Percentiles rank a stretch among this genome's conserved stretches.
Evolutionary conservation across 2,888 invertebrate species (phyloP).

Genomic region (Allolobophora icterica): DNA sequence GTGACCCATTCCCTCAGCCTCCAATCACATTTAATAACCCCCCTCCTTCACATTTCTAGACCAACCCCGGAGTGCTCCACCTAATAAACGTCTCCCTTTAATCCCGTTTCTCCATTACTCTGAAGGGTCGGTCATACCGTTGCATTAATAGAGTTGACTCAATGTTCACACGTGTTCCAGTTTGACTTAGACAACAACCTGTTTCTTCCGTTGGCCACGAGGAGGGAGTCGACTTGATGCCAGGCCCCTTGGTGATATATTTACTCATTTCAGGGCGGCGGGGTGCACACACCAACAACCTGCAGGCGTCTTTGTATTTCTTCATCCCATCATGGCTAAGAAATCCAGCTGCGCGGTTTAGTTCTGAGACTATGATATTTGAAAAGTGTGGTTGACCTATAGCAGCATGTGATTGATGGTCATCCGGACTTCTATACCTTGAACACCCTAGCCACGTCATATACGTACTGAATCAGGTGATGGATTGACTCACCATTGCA

Average conservation of each 20-base stretch:
- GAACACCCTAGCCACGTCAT: too few relatives aligned
- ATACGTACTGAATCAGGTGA: too few relatives aligned
- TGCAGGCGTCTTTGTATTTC: not conserved
- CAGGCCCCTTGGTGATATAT: not conserved
- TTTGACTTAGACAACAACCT: not conserved
- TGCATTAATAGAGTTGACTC: too few relatives aligned
- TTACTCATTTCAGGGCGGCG: not conserved
- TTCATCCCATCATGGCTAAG: not conserved
- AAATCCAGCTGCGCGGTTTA: not conserved
- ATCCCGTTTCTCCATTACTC: not conserved
- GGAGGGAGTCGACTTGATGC: not conserved
- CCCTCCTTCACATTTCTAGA: not conserved
- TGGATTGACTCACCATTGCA: too few relatives aligned
- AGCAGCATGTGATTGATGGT: not conserved
- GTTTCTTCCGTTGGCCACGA: not conserved
- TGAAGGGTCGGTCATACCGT: too few relatives aligned
- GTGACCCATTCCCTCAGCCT: not conserved
- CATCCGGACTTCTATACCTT: too few relatives aligned
- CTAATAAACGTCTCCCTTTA: not conserved
- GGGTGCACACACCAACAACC: not conserved
- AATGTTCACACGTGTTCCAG: not conserved
- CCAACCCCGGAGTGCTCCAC: conserved; percentile 8
- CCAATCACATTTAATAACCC: not conserved
- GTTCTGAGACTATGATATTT: not conserved
- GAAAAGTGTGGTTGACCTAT: not conserved